These are phyloP conservation scores for Coluber constrictor DNA, from an alignment of 2,797 vertebrate genomes.

Conservation along the genomic window DNA sequence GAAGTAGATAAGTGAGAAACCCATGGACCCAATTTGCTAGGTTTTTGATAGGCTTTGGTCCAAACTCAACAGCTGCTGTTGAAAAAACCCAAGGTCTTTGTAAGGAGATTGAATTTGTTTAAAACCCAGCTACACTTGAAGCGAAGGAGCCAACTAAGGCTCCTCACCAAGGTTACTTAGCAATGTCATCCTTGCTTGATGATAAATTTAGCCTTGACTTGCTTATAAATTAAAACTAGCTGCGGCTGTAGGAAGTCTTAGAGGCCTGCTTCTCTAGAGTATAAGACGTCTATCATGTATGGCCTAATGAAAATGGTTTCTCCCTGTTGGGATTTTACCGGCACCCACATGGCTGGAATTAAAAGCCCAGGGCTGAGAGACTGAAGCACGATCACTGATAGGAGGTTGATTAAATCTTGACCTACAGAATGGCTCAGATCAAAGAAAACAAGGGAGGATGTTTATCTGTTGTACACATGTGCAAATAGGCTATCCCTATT, in stretches of 20 bases:
- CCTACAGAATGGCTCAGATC: not conserved
- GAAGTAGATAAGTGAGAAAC: not conserved
- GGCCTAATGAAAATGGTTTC: conserved; percentile 12
- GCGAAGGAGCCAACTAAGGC: not conserved
- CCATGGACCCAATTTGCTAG: not conserved
- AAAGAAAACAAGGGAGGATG: not conserved
- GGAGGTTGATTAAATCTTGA: not conserved
- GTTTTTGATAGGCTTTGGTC: not conserved
- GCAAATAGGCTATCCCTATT: not conserved
- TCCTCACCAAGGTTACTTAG: conserved; percentile 22
- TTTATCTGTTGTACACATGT: not conserved
- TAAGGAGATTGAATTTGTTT: not conserved
- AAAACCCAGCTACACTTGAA: not conserved
- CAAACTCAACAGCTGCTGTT: not conserved
- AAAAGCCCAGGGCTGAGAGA: not conserved
- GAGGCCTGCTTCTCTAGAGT: not conserved
- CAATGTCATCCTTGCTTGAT: conserved; percentile 19
- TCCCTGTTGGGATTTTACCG: not conserved
- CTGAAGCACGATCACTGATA: not conserved
- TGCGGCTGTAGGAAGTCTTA: conserved; percentile 14
- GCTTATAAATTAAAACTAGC: conserved; percentile 36
- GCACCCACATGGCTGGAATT: conserved; percentile 19
- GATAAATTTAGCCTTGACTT: conserved; percentile 37
- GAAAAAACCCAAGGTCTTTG: not conserved
- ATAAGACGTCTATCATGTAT: conserved; percentile 17